Evolutionary conservation across 2,113 vertebrate species (phyloP), one percentile per base, ranked within the genome.

Genomic region (Phylloscopus trochilus): DNA sequence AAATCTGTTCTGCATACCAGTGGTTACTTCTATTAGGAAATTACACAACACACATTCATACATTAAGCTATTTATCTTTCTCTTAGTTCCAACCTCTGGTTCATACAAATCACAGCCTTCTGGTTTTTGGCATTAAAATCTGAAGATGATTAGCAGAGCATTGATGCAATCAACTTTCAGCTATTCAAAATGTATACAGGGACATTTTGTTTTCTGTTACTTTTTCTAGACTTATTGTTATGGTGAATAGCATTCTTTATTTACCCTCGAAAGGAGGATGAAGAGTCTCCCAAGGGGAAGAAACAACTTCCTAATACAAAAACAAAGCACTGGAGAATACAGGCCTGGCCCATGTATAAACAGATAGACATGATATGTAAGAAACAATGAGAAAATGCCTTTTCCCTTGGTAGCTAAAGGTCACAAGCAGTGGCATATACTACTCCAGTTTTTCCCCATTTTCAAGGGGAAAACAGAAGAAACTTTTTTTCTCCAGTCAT

Each of bases 141-240:
- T 91, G 85, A 95, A 33, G 33, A 85, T 44, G 46, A 56, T 92
- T 94, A 90, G 56, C 68, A 86, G 17, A 88, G 24, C 22, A 43
- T 18, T 87, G 74, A 92, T 88, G 72, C 69, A 93, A 96, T 67
- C 27, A 85, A 80, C 21, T 76, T 81, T 26, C 7, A 92, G 68
- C 56, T 69, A 69, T 73, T 91, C 43, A 85, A 52, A 63, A 89
- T 44, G 11, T 46, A 85, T 39, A 68, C 18, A 85, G 75, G 39
- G 47, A 91, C 59, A 83, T 90, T 93, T 72, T 89, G 69, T 85
- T 93, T 92, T 90, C 74, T 79, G 28, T 80, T 91, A 27, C 62
- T 85, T 72, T 73, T 91, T 83, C 84, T 77, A 86, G 51, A 77
- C 75, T 82, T 63, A 90, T 67, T 92, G 89, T 91, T 90, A 86